Evolutionary conservation across 2,113 vertebrate genomes (phyloP).

Genomic region (Ceyx melanurus): DNA sequence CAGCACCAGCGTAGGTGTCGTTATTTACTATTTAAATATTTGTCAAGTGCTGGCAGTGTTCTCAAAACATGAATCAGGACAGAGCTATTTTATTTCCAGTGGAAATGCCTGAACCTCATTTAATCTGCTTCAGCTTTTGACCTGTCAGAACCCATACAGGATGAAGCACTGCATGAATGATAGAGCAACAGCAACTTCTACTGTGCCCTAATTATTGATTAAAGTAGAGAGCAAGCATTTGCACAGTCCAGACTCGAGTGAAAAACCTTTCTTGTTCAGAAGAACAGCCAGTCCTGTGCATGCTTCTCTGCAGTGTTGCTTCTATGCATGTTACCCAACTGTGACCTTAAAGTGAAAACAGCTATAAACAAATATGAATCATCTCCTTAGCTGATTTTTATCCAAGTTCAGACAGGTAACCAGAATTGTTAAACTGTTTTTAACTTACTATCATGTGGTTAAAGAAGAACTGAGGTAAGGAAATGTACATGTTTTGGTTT

Average conservation of each 20-base stretch:
- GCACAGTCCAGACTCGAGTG: background rate
- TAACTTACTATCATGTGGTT: background rate
- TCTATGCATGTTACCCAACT: background rate
- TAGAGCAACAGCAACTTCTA: background rate
- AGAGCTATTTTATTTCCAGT: constrained; percentile 34
- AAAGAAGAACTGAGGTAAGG: background rate
- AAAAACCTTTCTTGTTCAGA: background rate
- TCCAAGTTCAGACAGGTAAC: constrained; percentile 48
- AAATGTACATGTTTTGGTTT: background rate
- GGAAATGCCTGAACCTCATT: constrained; percentile 35
- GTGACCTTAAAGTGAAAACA: constrained; percentile 50
- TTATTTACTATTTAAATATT: constrained; percentile 20
- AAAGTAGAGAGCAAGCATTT: background rate
- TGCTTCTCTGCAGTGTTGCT: background rate
- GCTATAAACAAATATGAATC: constrained; percentile 28
- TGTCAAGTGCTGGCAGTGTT: constrained; percentile 3
- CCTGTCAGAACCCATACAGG: constrained; percentile 20
- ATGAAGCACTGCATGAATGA: background rate
- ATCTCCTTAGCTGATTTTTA: constrained; percentile 8
- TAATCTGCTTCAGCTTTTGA: constrained; percentile 46
- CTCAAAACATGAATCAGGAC: constrained; percentile 46
- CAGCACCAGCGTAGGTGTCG: background rate
- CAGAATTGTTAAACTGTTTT: constrained; percentile 16
- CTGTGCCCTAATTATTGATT: constrained; percentile 12
- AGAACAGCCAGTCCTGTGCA: background rate